Evolutionary conservation across 1,140 invertebrate genomes (phyloP).

Genomic region (Trypoxylus dichotomus): DNA sequence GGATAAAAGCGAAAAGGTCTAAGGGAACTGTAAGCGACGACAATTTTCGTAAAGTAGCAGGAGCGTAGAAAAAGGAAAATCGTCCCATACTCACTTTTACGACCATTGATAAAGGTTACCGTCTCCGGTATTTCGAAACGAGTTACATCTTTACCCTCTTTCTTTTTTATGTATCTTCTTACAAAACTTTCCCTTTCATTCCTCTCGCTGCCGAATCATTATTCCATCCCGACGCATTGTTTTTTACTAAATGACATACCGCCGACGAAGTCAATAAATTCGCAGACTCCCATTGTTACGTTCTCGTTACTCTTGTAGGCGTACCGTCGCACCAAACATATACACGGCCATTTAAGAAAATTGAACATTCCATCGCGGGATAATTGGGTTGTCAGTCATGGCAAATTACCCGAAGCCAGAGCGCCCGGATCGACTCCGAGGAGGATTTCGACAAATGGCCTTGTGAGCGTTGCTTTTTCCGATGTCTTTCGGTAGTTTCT

Average conservation of each 20-base stretch:
- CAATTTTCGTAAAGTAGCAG: background rate
- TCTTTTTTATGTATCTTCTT: background rate
- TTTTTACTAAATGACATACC: background rate
- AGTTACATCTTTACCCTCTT: background rate
- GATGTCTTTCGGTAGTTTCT: background rate
- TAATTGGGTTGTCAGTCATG: conserved; percentile 44
- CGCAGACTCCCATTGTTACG: background rate
- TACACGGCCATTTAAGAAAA: conserved; percentile 8
- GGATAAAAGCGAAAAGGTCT: background rate
- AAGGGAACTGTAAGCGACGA: background rate
- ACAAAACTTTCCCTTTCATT: background rate
- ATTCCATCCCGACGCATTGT: background rate
- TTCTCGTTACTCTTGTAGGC: background rate
- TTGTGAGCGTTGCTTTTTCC: background rate
- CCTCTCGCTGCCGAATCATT: background rate
- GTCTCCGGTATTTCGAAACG: background rate
- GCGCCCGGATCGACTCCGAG: background rate
- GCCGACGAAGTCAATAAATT: background rate
- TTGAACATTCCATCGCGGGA: conserved; percentile 30
- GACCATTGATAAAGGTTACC: background rate
- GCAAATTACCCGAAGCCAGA: conserved; percentile 39
- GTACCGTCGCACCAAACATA: background rate
- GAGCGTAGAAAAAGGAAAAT: background rate
- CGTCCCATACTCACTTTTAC: background rate
- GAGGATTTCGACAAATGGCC: conserved; percentile 33